Conservation (phyloP, 2,888 invertebrate species). For the Drosophila koepferae region DNA sequence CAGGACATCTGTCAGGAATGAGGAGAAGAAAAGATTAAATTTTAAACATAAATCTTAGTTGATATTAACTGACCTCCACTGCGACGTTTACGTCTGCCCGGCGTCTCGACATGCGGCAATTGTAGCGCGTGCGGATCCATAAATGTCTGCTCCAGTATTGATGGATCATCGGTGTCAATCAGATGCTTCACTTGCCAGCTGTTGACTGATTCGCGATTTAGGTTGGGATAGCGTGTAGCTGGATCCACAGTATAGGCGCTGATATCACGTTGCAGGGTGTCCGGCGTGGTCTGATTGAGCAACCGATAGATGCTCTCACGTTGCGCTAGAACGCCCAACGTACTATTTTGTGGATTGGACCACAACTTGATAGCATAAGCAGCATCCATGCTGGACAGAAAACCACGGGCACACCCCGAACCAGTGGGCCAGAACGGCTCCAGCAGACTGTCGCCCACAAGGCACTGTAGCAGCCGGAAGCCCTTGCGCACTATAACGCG, state of each 20-base stretch:
- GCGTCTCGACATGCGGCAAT: constrained; percentile 88
- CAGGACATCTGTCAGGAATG: constrained; percentile 68
- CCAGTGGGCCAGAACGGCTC: constrained; percentile 99
- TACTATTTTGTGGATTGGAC: constrained; percentile 88
- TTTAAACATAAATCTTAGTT: not conserved
- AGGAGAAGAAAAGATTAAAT: not conserved
- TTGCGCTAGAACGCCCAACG: constrained; percentile 94
- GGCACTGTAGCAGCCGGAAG: constrained; percentile 92
- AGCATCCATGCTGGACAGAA: constrained; percentile 97
- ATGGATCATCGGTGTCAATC: constrained; percentile 90
- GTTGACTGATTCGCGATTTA: constrained; percentile 91
- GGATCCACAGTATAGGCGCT: constrained; percentile 95
- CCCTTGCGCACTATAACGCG: constrained; percentile 91
- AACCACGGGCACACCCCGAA: constrained; percentile 98
- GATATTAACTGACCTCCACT: constrained; percentile 78
- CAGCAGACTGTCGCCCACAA: constrained; percentile 98
- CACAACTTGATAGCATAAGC: constrained; percentile 97
- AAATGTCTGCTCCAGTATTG: constrained; percentile 86
- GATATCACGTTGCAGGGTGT: constrained; percentile 96
- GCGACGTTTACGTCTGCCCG: constrained; percentile 83
- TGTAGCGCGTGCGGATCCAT: constrained; percentile 86
- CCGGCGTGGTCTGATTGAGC: constrained; percentile 97
- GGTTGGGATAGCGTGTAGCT: constrained; percentile 93
- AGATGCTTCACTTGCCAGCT: constrained; percentile 91
- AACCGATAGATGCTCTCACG: constrained; percentile 96